Evolutionary conservation across 2,888 invertebrate genomes (phyloP).

Genomic region (Labia minor): DNA sequence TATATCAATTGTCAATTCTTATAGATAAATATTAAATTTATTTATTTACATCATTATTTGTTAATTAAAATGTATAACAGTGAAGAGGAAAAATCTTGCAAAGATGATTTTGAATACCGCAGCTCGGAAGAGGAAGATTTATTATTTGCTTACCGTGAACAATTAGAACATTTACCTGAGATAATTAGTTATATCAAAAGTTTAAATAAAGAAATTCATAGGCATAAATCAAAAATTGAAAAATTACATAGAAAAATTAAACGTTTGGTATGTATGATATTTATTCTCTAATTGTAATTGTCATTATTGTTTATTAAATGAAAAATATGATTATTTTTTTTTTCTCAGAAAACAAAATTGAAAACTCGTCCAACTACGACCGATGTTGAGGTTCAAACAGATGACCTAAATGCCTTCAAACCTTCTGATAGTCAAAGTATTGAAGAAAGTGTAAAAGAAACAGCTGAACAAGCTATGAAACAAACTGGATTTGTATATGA

Average conservation of each 20-base stretch:
- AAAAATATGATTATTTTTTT: not conserved
- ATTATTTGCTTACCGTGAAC: constrained; percentile 28
- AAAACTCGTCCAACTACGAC: not conserved
- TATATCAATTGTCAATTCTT: too few species aligned
- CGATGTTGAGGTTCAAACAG: constrained; percentile 28
- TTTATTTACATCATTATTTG: too few species aligned
- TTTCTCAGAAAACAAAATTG: not conserved
- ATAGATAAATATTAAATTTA: too few species aligned
- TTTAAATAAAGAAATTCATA: constrained; percentile 44
- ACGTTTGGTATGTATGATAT: constrained; percentile 20
- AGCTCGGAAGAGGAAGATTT: not conserved
- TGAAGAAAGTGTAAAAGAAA: constrained; percentile 65
- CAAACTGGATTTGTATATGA: constrained; percentile 76
- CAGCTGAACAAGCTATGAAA: constrained; percentile 60
- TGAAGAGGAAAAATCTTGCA: not conserved
- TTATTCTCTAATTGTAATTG: constrained; percentile 20
- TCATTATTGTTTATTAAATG: constrained; percentile 16
- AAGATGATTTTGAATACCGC: not conserved
- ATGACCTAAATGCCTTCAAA: constrained; percentile 29
- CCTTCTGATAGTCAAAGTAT: constrained; percentile 38
- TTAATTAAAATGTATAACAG: not conserved
- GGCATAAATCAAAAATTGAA: constrained; percentile 47
- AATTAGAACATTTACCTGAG: constrained; percentile 48
- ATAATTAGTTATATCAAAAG: constrained; percentile 46
- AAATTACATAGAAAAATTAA: constrained; percentile 43